phyloP scores from a whole-genome alignment of 1,140 invertebrate genomes.

The Penaeus japonicus region DNA sequence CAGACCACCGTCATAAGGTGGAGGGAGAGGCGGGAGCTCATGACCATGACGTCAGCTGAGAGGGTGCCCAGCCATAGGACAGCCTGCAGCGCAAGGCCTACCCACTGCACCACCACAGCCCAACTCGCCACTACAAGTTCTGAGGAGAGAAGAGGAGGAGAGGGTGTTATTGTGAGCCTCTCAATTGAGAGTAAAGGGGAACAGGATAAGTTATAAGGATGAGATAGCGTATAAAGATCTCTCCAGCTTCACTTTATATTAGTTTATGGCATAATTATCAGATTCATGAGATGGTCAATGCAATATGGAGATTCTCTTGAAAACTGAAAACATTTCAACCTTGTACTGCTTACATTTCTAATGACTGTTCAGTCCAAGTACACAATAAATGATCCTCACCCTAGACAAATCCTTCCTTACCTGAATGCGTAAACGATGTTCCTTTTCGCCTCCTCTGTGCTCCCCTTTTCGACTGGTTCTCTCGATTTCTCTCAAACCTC shows the following conservation, averaged over 20 bases:
- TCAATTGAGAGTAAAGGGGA: no score
- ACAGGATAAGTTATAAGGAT: no score
- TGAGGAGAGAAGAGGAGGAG: background rate
- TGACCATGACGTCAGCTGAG: constrained; percentile 47
- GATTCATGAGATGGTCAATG: no score
- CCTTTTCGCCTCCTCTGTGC: background rate
- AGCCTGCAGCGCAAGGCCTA: constrained; percentile 25
- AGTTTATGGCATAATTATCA: no score
- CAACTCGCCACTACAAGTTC: constrained; percentile 32
- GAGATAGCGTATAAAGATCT: no score
- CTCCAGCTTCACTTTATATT: no score
- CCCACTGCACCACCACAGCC: constrained; percentile 43
- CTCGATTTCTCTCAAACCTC: background rate
- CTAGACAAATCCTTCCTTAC: no score
- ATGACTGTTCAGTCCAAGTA: background rate
- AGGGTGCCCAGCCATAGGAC: constrained; percentile 50
- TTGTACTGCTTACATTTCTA: no score
- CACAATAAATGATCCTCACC: background rate
- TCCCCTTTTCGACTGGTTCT: background rate
- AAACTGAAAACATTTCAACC: no score
- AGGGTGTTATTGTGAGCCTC: no score
- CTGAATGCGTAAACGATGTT: no score
- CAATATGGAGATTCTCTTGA: no score
- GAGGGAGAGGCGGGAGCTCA: constrained; percentile 51
- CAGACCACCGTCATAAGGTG: constrained; percentile 38